Evolutionary conservation across 2,888 invertebrate species (phyloP), one percentile per base, ranked within the genome.

Genomic region (Phlogophora meticulosa): DNA sequence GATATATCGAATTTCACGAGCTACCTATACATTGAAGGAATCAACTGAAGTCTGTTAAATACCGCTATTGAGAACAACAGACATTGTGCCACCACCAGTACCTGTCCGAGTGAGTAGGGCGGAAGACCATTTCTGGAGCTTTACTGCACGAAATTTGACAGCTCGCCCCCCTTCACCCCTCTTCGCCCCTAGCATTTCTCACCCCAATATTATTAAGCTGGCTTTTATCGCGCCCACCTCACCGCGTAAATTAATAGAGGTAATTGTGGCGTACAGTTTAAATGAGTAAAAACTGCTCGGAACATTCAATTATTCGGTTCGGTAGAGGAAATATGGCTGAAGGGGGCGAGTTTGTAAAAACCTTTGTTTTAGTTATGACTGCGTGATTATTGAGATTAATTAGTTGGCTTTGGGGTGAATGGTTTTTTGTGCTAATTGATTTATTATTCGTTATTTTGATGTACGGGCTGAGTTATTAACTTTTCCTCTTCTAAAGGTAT

Each of bases 141-240:
- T 91, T 90, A 90, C 90, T 87, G 91, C 89, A 91, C 91, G 88
- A 93, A 92, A 92, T 92, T 93, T 92, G 92, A 92, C 93, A 92
- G 88, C 87, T 73, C 66, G 83, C 70, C 82, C 76, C 72, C 62
- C 73, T 65, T 38, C n/a, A 2, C 45, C 49, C 46, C 51, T 7
- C 74, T 68, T 51, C 7, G 17, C 49, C 60, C 49, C 55, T 48
- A 62, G 58, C 43, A 60, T 64, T 79, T 69, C 76, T 72, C 84
- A 65, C 82, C 82, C 83, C 81, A 67, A 85, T 88, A 87, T 88
- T 88, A 90, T 89, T 89, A 88, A 88, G 87, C 85, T 83, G 80
- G 88, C 90, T 88, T 92, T 91, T 91, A 91, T 90, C 88, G 84
- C 81, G 81, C 82, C 83, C 84, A 88, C 88, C 86, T 88, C 83